phyloP scores from a whole-genome alignment of 2,113 vertebrate genomes.

The Prionailurus bengalensis region DNA sequence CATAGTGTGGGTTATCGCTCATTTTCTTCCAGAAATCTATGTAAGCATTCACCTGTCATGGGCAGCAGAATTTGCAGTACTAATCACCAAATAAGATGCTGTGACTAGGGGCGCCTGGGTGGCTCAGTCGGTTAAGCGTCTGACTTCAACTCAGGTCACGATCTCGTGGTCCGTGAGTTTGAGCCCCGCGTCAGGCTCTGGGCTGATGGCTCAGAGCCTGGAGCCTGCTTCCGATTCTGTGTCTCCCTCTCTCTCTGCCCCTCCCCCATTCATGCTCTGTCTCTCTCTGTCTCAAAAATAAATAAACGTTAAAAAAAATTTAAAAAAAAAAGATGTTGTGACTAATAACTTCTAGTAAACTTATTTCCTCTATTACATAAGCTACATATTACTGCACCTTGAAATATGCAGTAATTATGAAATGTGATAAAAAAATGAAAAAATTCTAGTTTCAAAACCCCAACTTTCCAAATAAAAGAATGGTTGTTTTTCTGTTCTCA shows the following conservation, averaged over 20 bases:
- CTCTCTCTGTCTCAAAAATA: no score
- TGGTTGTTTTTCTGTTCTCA: not conserved
- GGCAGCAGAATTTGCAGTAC: not conserved
- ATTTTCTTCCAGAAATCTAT: conserved; percentile 32
- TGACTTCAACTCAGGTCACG: no score
- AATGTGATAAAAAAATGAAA: conserved; percentile 13
- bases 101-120: not conserved
- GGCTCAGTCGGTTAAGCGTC: no score
- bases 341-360: conserved; percentile 19
- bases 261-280: no score
- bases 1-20: not conserved
- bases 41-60: not conserved
- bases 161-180: no score
- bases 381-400: not conserved
- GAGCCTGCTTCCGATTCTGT: no score
- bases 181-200: no score
- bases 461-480: not conserved
- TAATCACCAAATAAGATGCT: not conserved
- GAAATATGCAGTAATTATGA: not conserved
- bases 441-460: not conserved
- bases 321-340: not conserved
- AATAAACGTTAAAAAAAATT: no score
- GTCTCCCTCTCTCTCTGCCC: no score
- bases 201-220: no score
- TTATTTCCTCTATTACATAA: not conserved